Percentiles rank a stretch among this genome's conserved stretches.
These are phyloP conservation scores for Notarius quadriscutis DNA, from an alignment of 2,113 vertebrate species.

Conservation along the genomic window DNA sequence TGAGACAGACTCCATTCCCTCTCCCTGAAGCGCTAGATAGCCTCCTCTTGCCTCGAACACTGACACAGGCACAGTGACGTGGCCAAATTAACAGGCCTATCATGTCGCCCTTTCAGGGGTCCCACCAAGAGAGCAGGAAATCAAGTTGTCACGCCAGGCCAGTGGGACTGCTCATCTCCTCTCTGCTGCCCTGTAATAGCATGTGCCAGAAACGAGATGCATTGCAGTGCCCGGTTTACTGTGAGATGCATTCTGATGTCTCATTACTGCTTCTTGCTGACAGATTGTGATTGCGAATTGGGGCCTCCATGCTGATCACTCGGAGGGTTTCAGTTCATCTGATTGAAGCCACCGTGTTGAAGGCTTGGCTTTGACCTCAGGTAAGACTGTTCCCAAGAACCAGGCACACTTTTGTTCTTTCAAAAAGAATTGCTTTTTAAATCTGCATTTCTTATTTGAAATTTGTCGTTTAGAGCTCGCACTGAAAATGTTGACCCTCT, in stretches of 20 bases:
- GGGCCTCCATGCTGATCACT: conserved; percentile 44
- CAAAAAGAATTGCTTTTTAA: conserved; percentile 27
- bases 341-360: conserved; percentile 26
- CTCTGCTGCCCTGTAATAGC: conserved; percentile 83
- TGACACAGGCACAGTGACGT: conserved; percentile 86
- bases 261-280: conserved; percentile 76
- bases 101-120: conserved; percentile 82
- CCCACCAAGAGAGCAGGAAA: conserved; percentile 87
- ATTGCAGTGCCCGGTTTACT: conserved; percentile 62
- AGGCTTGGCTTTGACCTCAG: conserved; percentile 38
- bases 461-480: neutral
- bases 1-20: conserved; percentile 85
- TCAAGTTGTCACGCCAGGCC: conserved; percentile 90
- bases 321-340: conserved; percentile 31
- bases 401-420: neutral
- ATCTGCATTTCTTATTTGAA: neutral
- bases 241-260: conserved; percentile 73
- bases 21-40: conserved; percentile 72
- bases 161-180: conserved; percentile 77
- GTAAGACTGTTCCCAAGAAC: neutral
- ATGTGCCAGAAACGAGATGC: conserved; percentile 82
- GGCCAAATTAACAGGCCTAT: conserved; percentile 89
- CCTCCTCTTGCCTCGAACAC: conserved; percentile 64
- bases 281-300: conserved; percentile 55
- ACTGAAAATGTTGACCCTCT: neutral